Percentiles rank a stretch among this genome's conserved stretches.
Evolutionary conservation across 2,797 vertebrate genomes (phyloP).

Genomic region (Miichthys miiuy): DNA sequence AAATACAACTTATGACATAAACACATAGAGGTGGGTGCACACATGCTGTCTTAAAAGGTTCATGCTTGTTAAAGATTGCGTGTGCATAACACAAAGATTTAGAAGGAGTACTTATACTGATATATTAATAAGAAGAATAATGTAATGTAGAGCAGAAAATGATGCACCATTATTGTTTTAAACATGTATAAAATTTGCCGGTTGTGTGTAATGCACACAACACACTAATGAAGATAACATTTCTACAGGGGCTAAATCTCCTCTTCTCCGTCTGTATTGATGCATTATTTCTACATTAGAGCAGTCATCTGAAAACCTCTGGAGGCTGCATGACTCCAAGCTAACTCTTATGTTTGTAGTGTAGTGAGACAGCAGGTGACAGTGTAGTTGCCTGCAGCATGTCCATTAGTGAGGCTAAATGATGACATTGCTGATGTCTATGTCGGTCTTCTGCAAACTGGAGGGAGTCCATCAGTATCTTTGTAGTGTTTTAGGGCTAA

Average conservation of each 20-base stretch:
- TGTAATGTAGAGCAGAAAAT: neutral
- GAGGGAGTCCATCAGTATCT: neutral
- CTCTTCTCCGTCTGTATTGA: neutral
- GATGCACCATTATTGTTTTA: neutral
- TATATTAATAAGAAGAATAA: neutral
- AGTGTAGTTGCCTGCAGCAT: slow-evolving; percentile 6
- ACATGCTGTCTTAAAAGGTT: neutral
- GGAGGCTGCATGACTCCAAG: slow-evolving; percentile 1
- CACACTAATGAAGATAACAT: neutral
- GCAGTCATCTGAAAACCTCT: slow-evolving; percentile 13
- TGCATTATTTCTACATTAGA: slow-evolving; percentile 13
- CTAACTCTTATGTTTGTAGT: slow-evolving; percentile 10
- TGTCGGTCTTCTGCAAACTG: slow-evolving; percentile 14
- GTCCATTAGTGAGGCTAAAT: slow-evolving; percentile 25
- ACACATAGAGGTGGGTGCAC: neutral
- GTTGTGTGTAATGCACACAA: neutral
- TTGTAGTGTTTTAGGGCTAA: neutral
- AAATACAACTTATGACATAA: slow-evolving; percentile 11
- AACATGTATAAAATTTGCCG: neutral
- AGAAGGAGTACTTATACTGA: too few relatives aligned
- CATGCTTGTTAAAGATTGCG: neutral
- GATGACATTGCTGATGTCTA: slow-evolving; percentile 8
- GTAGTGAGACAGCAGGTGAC: slow-evolving; percentile 32
- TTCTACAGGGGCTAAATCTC: neutral
- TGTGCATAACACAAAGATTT: neutral